These are phyloP conservation scores for Kuschelorhynchus macadamiae DNA, from an alignment of 2,888 invertebrate species.

Conservation along the genomic window DNA sequence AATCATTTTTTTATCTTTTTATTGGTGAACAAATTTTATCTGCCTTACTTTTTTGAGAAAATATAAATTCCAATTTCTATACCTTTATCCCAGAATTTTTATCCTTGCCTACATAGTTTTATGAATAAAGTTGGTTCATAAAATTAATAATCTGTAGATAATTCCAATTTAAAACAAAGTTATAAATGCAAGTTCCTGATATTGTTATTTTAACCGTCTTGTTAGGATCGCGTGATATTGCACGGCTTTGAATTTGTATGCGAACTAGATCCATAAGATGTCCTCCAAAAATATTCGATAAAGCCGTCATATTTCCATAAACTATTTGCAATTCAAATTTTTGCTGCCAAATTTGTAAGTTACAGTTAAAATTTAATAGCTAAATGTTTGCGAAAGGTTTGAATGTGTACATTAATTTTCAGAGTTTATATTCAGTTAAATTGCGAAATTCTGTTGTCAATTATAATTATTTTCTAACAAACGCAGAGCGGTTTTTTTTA, in stretches of 20 bases:
- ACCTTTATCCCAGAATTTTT: too few relatives aligned
- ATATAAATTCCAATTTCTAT: too few relatives aligned
- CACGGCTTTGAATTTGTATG: background rate
- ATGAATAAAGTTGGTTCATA: too few relatives aligned
- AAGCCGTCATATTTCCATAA: background rate
- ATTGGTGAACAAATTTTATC: too few relatives aligned
- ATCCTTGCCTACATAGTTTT: too few relatives aligned
- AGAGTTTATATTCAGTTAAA: too few relatives aligned
- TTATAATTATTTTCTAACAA: conserved; percentile 14
- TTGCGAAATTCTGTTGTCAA: conserved; percentile 4
- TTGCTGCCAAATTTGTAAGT: conserved; percentile 12
- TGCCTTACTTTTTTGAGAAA: too few relatives aligned
- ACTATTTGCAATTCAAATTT: conserved; percentile 12
- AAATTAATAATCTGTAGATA: too few relatives aligned
- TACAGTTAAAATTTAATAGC: conserved; percentile 13
- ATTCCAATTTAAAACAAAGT: too few relatives aligned
- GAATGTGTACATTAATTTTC: conserved; percentile 19
- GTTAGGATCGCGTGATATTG: background rate
- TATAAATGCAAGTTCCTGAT: too few relatives aligned
- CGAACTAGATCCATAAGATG: background rate
- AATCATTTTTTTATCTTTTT: too few relatives aligned
- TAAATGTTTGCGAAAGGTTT: conserved; percentile 14
- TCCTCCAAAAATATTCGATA: conserved; percentile 7
- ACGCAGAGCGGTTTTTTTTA: conserved; percentile 18
- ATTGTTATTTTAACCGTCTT: too few relatives aligned